Base-by-base conservation (phyloP, 2,888 invertebrate genomes). In the Rhagium mordax region DNA sequence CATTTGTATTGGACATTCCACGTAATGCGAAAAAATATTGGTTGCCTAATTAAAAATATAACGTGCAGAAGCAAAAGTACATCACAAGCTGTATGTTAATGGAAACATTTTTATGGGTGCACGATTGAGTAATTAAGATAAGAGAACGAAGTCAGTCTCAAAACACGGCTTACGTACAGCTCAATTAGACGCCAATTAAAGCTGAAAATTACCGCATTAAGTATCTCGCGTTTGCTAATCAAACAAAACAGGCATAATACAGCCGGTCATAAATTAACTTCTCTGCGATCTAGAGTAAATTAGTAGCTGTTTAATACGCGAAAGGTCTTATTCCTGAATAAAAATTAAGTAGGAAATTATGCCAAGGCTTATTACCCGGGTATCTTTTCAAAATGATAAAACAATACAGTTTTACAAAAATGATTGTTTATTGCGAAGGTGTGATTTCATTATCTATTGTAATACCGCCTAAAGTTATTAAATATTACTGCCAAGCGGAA, bases 131-230 rank as follows among this genome's bases (percentile, higher is more conserved):
- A 33, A 33, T 33, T 64, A 64, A 49, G 64, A 24, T 24, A 27
- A 24, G 21, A 64, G 24, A 64, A 24, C 49, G 64, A 64, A 15
- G 64, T 49, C 27, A 64, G 21, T 64, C 48, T 33, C 33, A 33
- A 33, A 20, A 49, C 16, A 15, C 27, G 10, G 33, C 7, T n/a
- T 61, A 71, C 72, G 27, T 62, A 33, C 33, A 33, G 33, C 72
- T 75, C 74, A 74, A 71, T 74, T 68, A 70, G 68, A 60, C 55
- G 27, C 67, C 72, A 72, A 75, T 75, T 75, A 75, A 70, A 67
- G 60, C 49, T 72, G 33, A 61, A 72, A 70, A 70, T 72, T 72
- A 70, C 69, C 49, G 49, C 71, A 72, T 74, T 72, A 74, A n/a
- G 65, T 64, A 68, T 57, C 69, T 53, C 65, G 66, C 49, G 69